Evolutionary conservation across 2,797 vertebrate genomes (phyloP), one percentile per base, ranked within the genome.

Genomic region (Megalops cyprinoides): DNA sequence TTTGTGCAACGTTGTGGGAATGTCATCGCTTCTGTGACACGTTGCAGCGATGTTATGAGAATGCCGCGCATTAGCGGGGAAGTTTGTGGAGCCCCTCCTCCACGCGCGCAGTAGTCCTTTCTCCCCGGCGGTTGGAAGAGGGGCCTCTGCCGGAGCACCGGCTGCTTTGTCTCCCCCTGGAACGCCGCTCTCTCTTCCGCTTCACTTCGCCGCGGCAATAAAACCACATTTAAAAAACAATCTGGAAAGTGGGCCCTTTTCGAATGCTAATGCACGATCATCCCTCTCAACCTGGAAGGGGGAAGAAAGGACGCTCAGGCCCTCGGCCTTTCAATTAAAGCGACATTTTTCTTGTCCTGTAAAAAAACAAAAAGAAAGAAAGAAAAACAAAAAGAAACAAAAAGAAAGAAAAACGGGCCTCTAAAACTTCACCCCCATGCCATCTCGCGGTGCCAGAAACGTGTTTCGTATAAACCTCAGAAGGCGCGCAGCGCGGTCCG

Each of bases 151-250:
- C 1, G 25, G 75, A 85, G 18, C 48, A 55, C 42, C 85, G 86
- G 84, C 86, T 82, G 48, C 83, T 83, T 77, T 34, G 69, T 77
- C 58, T 74, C 58, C 87, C 48, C 23, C 84, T 88, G 88, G 87
- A 91, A 91, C 84, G 83, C 85, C 42, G 84, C 76, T 65, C 6
- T 56, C 28, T 76, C 77, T 82, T 83, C 79, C 83, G 76, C 84
- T 85, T 85, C 81, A 89, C 83, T 88, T 74, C 86, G 81, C 74
- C 77, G 85, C 53, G 83, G 89, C 87, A 89, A 88, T 84, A 91
- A 71, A 89, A 88, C 84, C 55, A 87, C 84, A 80, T 85, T 83
- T 80, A 83, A 81, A 48, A 83, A 88, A 88, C 86, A 87, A 82
- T 88, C 81, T 83, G 51, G 81, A 80, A 69, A 85, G 20, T 8